Percentiles rank a stretch among this genome's conserved stretches.
These are phyloP conservation scores for Pelodiscus sinensis DNA, from an alignment of 2,113 vertebrate genomes.

Conservation along the genomic window DNA sequence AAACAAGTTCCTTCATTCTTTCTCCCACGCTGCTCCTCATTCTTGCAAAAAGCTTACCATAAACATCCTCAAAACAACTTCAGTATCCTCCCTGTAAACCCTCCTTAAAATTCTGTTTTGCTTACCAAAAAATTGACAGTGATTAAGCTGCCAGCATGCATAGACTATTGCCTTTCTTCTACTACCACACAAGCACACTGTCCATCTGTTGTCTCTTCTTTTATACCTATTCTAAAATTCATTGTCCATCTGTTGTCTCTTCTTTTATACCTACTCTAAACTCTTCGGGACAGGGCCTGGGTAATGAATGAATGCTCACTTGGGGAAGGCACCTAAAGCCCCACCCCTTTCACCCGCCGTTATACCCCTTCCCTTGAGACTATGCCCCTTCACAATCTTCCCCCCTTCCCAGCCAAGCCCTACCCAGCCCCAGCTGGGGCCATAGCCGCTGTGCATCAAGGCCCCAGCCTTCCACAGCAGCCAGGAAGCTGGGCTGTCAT, in stretches of 20 bases:
- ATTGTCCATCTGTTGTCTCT: no score
- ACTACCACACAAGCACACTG: neutral
- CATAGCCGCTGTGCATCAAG: no score
- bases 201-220: neutral
- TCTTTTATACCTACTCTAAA: neutral
- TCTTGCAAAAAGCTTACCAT: neutral
- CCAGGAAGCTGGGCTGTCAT: no score
- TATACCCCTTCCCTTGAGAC: no score
- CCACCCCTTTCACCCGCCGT: no score
- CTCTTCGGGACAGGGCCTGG: neutral
- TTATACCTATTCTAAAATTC: neutral
- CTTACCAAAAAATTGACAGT: neutral
- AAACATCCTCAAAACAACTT: neutral
- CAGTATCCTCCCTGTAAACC: neutral
- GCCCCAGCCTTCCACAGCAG: no score
- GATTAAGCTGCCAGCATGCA: neutral
- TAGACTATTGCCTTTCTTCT: neutral
- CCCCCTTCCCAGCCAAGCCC: no score
- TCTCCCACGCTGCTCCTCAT: neutral
- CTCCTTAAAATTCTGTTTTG: neutral
- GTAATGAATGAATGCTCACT: no score
- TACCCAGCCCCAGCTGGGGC: no score
- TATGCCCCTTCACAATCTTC: no score
- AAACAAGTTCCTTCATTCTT: neutral
- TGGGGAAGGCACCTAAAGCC: no score